These are phyloP conservation scores for Elachura formosa DNA, from an alignment of 2,113 vertebrate genomes.

Conservation along the genomic window DNA sequence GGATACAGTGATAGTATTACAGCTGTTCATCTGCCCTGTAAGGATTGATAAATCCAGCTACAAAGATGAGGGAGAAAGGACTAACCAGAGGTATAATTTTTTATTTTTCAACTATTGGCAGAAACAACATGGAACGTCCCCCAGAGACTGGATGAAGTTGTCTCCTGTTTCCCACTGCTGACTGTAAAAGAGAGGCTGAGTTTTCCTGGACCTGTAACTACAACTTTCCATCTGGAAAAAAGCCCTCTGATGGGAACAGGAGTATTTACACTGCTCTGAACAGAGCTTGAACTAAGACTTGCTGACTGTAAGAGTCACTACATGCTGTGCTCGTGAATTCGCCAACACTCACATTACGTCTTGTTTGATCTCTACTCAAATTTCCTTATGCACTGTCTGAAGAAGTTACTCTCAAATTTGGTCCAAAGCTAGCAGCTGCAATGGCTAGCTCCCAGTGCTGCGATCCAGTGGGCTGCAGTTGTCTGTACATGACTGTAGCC, in stretches of 20 bases:
- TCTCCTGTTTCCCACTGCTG: background rate
- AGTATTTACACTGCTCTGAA: background rate
- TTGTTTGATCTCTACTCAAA: slow-evolving; percentile 19
- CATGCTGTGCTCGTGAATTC: background rate
- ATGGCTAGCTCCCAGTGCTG: background rate
- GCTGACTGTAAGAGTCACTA: background rate
- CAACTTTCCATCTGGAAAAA: background rate
- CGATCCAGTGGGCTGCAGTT: background rate
- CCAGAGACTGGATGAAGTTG: background rate
- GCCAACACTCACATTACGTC: background rate
- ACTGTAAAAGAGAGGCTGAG: background rate
- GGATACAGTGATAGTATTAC: background rate
- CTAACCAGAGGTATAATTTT: background rate
- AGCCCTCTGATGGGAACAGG: background rate
- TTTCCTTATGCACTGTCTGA: background rate
- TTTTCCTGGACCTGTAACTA: background rate
- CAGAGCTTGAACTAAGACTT: background rate
- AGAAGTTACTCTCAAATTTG: background rate
- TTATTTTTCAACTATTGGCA: background rate
- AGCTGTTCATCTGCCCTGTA: background rate
- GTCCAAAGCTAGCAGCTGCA: slow-evolving; percentile 21
- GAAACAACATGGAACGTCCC: background rate
- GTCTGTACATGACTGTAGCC: background rate
- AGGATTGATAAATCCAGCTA: background rate
- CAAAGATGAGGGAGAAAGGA: background rate